Evolutionary conservation across 2,797 vertebrate genomes (phyloP), one percentile per base, ranked within the genome.

Genomic region (Myripristis jacobus): DNA sequence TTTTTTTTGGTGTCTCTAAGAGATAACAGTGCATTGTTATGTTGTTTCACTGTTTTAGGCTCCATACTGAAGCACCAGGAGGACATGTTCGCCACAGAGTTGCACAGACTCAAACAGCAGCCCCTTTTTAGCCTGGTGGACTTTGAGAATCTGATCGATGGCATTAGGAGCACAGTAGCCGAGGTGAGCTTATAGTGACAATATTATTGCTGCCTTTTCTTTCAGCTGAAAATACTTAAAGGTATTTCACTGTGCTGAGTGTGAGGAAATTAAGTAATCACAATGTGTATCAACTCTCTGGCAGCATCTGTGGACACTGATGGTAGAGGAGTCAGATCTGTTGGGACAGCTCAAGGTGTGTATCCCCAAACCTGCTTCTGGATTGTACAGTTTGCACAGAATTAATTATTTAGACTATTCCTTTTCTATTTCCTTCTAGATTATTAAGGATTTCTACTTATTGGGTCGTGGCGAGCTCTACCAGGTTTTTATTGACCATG

Each of bases 51-150:
- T 34, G 0, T 77, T 68, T 56, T 53, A 99, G 98, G 96, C 50
- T 99, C 97, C 67, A 98, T 99, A 38, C 88, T 99, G 87, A 99
- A 99, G 84, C 96, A 98, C 80, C 97, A 98, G 86, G 98, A 99
- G 88, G 98, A 99, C 80, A 70, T 87, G 15, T 99, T 98, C 76
- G 97, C 98, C 38, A 92, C 96, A 0, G 97, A 99, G 87, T 86
- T 99, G 22, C 96, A 99, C 86, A 91, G 95, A 66, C 96, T 99
- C 74, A 98, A 99, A 70, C 97, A 99, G 90, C 96, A 98, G 66
- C 94, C 96, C 0, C 94, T 97, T 19, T 99, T 99, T 75, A 98
- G 96, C 73, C 87, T 99, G 70, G 95, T 96, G 80, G 97, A 99
- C 74, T 99, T 99, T 73, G 98, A 99, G 64, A 96, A 96, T 13